Conservation (phyloP, 2,113 vertebrate genomes). For the Ptilorrhoa leucosticta region DNA sequence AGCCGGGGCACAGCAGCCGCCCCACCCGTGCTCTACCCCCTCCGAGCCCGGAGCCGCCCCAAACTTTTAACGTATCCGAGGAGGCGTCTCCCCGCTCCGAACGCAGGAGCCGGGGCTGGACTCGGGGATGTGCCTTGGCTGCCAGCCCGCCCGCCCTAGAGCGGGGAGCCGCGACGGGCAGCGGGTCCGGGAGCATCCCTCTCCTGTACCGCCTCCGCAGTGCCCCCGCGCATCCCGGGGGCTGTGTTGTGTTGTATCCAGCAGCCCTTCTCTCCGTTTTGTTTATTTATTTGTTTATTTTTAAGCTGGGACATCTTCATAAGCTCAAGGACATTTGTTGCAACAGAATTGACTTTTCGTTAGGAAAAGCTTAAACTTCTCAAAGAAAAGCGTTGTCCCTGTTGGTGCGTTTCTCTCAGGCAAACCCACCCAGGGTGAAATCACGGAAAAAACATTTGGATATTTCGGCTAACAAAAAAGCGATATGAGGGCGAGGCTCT, state of each 20-base stretch:
- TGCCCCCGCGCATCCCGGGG: background rate
- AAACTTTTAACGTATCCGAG: background rate
- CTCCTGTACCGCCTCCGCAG: no score
- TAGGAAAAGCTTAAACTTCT: background rate
- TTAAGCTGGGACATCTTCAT: background rate
- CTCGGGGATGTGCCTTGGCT: background rate
- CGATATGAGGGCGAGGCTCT: accelerated
- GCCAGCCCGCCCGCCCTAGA: background rate
- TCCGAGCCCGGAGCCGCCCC: background rate
- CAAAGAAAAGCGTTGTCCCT: background rate
- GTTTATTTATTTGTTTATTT: accelerated
- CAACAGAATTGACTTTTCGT: background rate
- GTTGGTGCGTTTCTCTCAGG: background rate
- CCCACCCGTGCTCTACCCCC: background rate
- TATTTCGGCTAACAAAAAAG: background rate
- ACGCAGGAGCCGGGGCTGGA: background rate
- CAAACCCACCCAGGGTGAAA: background rate
- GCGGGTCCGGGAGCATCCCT: background rate
- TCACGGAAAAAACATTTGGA: no score
- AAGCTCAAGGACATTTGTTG: background rate
- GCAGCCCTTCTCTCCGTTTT: background rate
- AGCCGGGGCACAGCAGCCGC: no score
- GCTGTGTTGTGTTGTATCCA: accelerated
- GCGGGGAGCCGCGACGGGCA: background rate
- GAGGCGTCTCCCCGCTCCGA: background rate